phyloP scores from a whole-genome alignment of 2,888 invertebrate species.

The Mechanitis messenoides region DNA sequence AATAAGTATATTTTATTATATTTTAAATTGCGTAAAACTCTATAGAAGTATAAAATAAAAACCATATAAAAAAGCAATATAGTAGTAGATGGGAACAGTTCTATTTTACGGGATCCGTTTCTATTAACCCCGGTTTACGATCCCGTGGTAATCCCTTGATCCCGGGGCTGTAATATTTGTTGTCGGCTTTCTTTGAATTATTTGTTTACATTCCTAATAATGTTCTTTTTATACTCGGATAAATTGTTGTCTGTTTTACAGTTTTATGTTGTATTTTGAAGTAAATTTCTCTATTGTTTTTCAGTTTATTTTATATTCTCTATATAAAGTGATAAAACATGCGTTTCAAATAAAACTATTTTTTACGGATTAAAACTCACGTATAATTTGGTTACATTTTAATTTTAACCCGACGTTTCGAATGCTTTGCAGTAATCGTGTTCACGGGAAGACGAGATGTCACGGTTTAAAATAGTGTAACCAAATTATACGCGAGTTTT shows the following conservation, averaged over 20 bases:
- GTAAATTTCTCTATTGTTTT: too few species aligned
- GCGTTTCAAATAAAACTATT: too few species aligned
- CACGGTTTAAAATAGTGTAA: too few species aligned
- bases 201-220: slow-evolving; percentile 1
- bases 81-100: slow-evolving; percentile 34
- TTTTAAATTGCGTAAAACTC: not conserved
- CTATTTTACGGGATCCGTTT: slow-evolving; percentile 59
- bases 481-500: too few species aligned
- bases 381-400: too few species aligned
- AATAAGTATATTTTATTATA: slow-evolving; percentile 4
- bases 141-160: slow-evolving; percentile 28
- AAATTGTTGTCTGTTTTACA: not conserved
- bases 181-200: slow-evolving; percentile 6
- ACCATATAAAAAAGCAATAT: slow-evolving; percentile 14
- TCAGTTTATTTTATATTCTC: too few species aligned
- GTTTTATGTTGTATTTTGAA: too few species aligned
- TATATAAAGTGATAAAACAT: too few species aligned
- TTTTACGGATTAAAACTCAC: too few species aligned
- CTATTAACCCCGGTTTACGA: slow-evolving; percentile 59
- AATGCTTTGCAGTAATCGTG: too few species aligned
- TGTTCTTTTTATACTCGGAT: not conserved
- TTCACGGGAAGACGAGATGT: too few species aligned
- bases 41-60: slow-evolving; percentile 5
- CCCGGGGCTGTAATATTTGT: slow-evolving; percentile 15
- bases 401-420: too few species aligned